Evolutionary conservation across 2,113 vertebrate genomes (phyloP), one percentile per base, ranked within the genome.

Genomic region (Archocentrus centrarchus): DNA sequence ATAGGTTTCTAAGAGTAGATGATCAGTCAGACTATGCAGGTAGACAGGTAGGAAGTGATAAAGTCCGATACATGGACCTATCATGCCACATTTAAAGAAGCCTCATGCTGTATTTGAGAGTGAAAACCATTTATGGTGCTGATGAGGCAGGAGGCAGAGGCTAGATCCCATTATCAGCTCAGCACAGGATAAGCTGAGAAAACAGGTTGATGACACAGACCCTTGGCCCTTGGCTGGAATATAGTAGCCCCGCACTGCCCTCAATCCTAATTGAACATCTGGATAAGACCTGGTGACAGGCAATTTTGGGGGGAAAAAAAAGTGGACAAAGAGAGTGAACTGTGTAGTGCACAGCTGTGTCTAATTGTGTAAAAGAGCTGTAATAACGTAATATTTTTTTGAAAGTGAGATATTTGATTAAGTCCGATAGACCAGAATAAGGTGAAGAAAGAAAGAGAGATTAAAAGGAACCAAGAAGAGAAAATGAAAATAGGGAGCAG

Each of bases 141-240:
- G 89, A 90, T 55, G 86, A 82, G 76, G 64, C 79, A 86, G 86
- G 68, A 90, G 80, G 88, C 68, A 68, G 80, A 1, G 1, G 35
- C 79, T 5, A 90, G 86, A 95, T 92, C 93, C 78, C 87, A 94
- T 95, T 93, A 95, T 93, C 81, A 89, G 94, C 92, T 95, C 91
- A 93, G 82, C 73, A 14, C 13, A 64, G 85, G 92, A 93, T 95
- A 90, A 95, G 68, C 91, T 84, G 83, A 15, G 55, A 62, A 83
- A 85, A 79, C 83, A 86, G 70, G 75, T 75, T 35, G 57, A 77
- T 76, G 87, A 91, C 91, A 91, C 86, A 80, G 87, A 90, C 63
- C 88, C 82, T 80, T 80, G 64, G 79, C 50, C 78, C 75, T 70
- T 30, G 70, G 75, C 86, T 81, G 83, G 68, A 86, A 70, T 58